Evolutionary conservation across 2,797 vertebrate species (phyloP), one percentile per base, ranked within the genome.

Genomic region (Menidia menidia): DNA sequence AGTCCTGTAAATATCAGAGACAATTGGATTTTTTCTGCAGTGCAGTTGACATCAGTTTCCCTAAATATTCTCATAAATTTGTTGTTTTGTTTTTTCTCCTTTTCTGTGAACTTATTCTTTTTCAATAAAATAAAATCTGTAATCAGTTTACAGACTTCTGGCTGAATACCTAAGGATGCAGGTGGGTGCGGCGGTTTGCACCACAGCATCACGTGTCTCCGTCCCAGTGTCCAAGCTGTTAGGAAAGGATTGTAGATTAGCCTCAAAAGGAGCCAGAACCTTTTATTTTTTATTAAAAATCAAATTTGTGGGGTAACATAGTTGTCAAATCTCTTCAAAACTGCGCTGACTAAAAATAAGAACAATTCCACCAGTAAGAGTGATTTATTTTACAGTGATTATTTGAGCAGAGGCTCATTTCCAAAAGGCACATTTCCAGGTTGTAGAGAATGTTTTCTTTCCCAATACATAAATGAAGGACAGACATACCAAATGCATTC

Each of bases 1-100:
- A 95, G 95, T 96, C 95, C 94, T 97, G 96, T 98, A 97, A 97
- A 97, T 97, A 91, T 87, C 85, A 84, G 82, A 92, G 84, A 90
- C 84, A 72, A 85, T 87, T 84, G 81, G 89, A 87, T 87, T 79
- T 88, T 90, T 87, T 88, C 86, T 88, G 90, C 87, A 87, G 86
- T 86, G 87, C 89, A 88, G 87, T 90, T 81, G 83, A 87, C 85
- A 95, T 96, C 94, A 95, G 94, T 94, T 96, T 95, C 90, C 95
- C 96, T 94, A 96, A 96, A 96, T 95, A 71, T 83, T 90, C 86
- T 83, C 31, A 83, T 96, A 96, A 96, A 74, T 71, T 81, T 75
- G 82, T 87, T 89, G 87, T 87, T 51, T 50, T 25, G 18, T 50
- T 73, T 62, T 84, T 82, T 66, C 75, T 81, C 78, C 83, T 89